phyloP scores from a whole-genome alignment of 2,113 vertebrate species.

The Pachyramphus minor region DNA sequence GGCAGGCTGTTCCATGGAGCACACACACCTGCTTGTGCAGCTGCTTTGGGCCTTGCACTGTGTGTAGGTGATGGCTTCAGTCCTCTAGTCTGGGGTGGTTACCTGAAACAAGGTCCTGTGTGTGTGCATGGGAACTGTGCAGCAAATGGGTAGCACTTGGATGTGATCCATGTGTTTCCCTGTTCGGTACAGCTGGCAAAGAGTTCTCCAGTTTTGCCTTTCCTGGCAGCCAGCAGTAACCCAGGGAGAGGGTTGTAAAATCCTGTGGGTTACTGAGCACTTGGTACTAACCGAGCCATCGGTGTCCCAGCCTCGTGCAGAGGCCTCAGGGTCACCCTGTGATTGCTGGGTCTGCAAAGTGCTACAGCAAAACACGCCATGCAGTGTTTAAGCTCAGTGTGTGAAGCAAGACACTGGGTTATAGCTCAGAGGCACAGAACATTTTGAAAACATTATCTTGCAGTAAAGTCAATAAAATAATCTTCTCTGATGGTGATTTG shows the following conservation, averaged over 20 bases:
- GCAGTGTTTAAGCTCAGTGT: conserved; percentile 92
- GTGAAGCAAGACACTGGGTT: conserved; percentile 85
- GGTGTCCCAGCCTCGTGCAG: conserved; percentile 57
- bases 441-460: neutral
- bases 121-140: neutral
- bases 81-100: neutral
- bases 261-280: conserved; percentile 72
- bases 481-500: neutral
- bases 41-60: neutral
- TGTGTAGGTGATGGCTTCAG: accelerated
- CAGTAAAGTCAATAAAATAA: neutral
- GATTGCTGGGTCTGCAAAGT: conserved; percentile 87
- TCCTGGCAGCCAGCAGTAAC: neutral
- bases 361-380: conserved; percentile 84
- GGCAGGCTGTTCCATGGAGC: neutral
- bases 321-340: conserved; percentile 69
- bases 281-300: conserved; percentile 91
- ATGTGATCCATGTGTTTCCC: neutral
- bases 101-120: too few species aligned
- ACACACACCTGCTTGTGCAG: accelerated
- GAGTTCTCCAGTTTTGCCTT: neutral
- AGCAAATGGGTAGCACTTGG: neutral
- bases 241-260: neutral
- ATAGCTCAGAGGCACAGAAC: conserved; percentile 92
- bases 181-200: neutral